These are phyloP conservation scores for Diorhabda elongata DNA, from an alignment of 1,140 invertebrate species.

Conservation along the genomic window DNA sequence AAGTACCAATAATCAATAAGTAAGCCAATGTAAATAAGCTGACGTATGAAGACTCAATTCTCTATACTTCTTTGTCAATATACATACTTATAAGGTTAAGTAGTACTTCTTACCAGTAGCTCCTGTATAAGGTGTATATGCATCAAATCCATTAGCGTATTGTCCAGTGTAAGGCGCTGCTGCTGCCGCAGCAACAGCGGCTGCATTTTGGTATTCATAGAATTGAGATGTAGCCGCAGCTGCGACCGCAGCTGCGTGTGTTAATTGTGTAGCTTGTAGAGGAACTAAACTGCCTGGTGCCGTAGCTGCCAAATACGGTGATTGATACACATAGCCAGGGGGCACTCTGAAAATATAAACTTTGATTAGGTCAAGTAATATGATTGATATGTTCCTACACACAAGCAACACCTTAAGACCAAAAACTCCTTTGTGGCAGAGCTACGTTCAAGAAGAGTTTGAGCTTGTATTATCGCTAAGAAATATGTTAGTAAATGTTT, in stretches of 20 bases:
- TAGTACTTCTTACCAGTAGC: conserved; percentile 48
- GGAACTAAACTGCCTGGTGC: conserved; percentile 60
- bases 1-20: neutral
- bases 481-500: too few relatives aligned
- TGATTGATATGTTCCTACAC: neutral
- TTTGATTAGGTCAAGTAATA: neutral
- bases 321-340: conserved; percentile 70
- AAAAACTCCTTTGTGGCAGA: conserved; percentile 22
- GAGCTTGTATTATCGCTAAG: too few relatives aligned
- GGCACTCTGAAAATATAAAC: conserved; percentile 59
- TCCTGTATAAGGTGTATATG: conserved; percentile 62
- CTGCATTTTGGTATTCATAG: conserved; percentile 66
- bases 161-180: conserved; percentile 64
- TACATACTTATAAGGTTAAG: too few relatives aligned
- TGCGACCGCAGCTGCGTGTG: conserved; percentile 67
- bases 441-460: neutral
- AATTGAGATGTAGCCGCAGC: conserved; percentile 68
- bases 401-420: conserved; percentile 38
- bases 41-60: too few relatives aligned
- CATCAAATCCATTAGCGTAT: conserved; percentile 67
- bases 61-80: neutral
- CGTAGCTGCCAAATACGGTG: conserved; percentile 61
- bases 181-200: conserved; percentile 60
- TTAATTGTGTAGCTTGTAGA: conserved; percentile 58
- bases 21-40: too few relatives aligned